Base-by-base conservation (phyloP, 2,113 vertebrate species). In the Smithornis capensis region DNA sequence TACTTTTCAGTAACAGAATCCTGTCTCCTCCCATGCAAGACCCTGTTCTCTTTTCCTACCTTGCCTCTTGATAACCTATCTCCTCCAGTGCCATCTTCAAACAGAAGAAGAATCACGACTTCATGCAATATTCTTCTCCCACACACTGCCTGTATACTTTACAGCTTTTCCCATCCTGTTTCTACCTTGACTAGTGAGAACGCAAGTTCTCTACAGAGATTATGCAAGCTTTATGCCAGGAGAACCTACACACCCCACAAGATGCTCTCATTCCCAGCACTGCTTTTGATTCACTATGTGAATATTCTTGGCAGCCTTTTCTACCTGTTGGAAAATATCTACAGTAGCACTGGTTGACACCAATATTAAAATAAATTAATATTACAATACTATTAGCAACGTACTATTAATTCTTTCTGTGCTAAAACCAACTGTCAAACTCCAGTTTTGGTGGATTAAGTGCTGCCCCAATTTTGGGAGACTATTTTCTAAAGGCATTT, bases 111-210 rank as follows among this genome's bases (percentile, higher is more conserved):
- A 91, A 92, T 83, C 92, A 93, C 5, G 50, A 94, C 74, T 94
- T 95, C 67, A 73, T 84, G 92, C 56, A 94, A 56, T 83, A 59
- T 47, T 86, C 89, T 47, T 96, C 95, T 94, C 88, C 83, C 80
- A 95, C 88, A 90, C 89, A 64, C 73, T 87, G 83, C 86, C 80
- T 94, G 49, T 3, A 25, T 17, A 69, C 81, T 94, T 83, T 94
- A 77, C 88, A 93, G 73, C n/a, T 86, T 82, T 91, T 28, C 44
- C 42, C 75, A 90, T 80, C 70, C 49, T 77, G 23, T 87, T 87
- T 78, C 86, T 92, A 88, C 85, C 89, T 94, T 95, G 84, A 87
- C 79, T 92, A 57, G 64, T 50, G 69, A 88, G 87, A 86, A 35
- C 60, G 35, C 35, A 75, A 90, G 63, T 35, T 80, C 78, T 92